Evolutionary conservation across 2,888 invertebrate species (phyloP).

Genomic region (Acanthosepion lycidas): DNA sequence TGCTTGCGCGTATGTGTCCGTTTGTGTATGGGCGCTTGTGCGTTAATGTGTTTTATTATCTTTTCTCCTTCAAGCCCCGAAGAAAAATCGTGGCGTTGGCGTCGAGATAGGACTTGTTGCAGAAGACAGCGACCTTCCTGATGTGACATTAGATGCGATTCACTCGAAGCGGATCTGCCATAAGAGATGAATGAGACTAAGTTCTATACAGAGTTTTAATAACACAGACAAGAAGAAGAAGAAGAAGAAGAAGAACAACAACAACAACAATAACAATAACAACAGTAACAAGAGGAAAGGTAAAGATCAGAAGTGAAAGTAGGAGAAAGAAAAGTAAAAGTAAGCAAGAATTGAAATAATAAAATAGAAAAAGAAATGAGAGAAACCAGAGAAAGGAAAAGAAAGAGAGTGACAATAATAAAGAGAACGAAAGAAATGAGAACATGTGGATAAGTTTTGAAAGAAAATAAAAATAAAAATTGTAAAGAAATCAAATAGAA

Average conservation of each 20-base stretch:
- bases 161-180: conserved; percentile 6
- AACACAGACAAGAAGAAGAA: background rate
- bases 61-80: background rate
- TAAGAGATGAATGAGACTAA: background rate
- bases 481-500: too few species aligned
- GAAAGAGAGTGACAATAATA: background rate
- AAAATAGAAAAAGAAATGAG: too few species aligned
- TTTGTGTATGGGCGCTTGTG: background rate
- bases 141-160: background rate
- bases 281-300: too few species aligned
- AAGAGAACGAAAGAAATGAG: background rate
- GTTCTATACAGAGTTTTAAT: background rate
- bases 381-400: background rate
- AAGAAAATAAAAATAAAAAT: too few species aligned
- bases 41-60: background rate
- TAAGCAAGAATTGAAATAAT: too few species aligned
- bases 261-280: too few species aligned
- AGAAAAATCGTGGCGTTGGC: background rate
- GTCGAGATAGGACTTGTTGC: background rate
- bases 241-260: too few species aligned
- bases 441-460: too few species aligned
- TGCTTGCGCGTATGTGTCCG: background rate
- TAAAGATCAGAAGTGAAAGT: background rate
- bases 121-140: background rate
- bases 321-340: background rate